phyloP scores from a whole-genome alignment of 1,140 invertebrate genomes.

The Trinorchestia longiramus region DNA sequence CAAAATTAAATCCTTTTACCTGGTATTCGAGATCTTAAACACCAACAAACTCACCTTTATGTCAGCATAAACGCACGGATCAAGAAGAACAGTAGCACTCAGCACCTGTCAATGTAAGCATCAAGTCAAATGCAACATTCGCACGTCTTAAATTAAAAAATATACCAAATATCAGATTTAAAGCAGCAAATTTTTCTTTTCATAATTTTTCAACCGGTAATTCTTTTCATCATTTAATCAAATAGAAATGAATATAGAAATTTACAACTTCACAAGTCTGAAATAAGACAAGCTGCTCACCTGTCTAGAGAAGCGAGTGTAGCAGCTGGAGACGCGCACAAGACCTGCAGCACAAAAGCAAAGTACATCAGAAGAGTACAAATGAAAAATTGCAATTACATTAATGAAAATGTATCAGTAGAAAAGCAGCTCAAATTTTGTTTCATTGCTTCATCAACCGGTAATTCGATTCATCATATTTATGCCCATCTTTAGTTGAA shows the following conservation, averaged over 20 bases:
- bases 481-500: no score
- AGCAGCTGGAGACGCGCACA: not conserved
- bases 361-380: not conserved
- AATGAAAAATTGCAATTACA: not conserved
- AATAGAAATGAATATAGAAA: not conserved
- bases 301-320: no score
- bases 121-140: no score
- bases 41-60: no score
- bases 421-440: not conserved
- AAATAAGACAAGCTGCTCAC: not conserved
- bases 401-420: not conserved
- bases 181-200: not conserved
- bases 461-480: conserved; percentile 13
- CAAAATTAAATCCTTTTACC: no score
- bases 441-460: not conserved
- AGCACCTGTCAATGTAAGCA: no score
- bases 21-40: no score
- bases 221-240: not conserved
- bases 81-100: no score
- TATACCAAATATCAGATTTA: no score
- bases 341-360: not conserved
- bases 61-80: no score
- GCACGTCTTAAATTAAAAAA: no score
- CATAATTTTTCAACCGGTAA: not conserved
- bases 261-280: not conserved